Percentiles rank a stretch among this genome's conserved stretches.
Evolutionary conservation across 2,888 invertebrate species (phyloP).

Genomic region (Epistrophe grossulariae): DNA sequence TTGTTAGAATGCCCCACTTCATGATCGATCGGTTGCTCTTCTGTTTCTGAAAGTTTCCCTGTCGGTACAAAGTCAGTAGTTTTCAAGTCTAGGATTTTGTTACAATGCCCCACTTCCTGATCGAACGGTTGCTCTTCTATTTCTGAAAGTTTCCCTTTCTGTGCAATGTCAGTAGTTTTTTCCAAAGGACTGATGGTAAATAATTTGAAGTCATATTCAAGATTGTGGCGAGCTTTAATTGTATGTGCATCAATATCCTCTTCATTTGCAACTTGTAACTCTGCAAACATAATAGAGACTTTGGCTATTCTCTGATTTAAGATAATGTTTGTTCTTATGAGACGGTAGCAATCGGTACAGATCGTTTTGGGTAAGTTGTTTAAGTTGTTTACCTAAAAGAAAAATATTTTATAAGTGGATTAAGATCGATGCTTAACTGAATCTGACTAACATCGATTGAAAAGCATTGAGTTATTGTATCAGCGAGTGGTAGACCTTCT

Average conservation of each 20-base stretch:
- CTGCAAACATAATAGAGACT: not conserved
- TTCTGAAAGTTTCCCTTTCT: not conserved
- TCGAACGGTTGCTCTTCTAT: not conserved
- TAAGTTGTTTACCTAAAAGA: conserved; percentile 3
- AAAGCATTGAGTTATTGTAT: conserved; percentile 81
- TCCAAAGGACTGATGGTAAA: not conserved
- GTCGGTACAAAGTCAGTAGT: not conserved
- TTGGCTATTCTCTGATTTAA: not conserved
- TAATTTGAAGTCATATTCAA: not conserved
- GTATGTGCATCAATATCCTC: not conserved
- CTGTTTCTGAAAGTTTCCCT: not conserved
- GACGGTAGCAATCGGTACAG: not conserved
- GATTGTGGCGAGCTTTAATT: conserved; percentile 2
- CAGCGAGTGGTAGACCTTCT: conserved; percentile 76
- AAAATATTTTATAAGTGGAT: not conserved
- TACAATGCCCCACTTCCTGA: not conserved
- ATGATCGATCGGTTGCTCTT: not conserved
- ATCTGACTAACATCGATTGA: conserved; percentile 77
- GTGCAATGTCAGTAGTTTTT: not conserved
- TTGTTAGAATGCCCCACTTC: not conserved
- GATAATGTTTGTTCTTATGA: not conserved
- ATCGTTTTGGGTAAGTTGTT: conserved; percentile 2
- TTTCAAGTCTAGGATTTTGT: not conserved
- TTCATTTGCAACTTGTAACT: not conserved
- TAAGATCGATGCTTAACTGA: not conserved